Conservation (phyloP, 23 tunicate genomes). For the Halocynthia aurantium region DNA sequence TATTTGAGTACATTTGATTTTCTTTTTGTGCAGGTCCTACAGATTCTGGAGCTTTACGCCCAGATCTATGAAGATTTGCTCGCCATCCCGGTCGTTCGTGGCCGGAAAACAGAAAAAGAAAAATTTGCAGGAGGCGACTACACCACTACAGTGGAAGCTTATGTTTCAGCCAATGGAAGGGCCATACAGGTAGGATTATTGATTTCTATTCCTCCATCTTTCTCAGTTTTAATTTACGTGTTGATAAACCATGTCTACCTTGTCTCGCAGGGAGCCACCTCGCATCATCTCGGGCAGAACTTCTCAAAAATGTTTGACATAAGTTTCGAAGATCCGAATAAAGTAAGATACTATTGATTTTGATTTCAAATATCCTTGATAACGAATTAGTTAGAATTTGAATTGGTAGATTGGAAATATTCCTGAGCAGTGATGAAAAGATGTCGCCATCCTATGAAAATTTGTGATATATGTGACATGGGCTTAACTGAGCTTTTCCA, state of each 20-base stretch:
- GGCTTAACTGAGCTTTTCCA: conserved; percentile 14
- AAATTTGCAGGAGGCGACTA: conserved; percentile 99
- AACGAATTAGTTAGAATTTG: background rate
- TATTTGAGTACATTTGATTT: too few relatives aligned
- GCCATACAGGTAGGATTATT: conserved; percentile 59
- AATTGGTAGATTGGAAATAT: background rate
- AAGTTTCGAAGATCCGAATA: conserved; percentile 83
- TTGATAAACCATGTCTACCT: background rate
- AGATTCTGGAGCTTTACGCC: conserved; percentile 82
- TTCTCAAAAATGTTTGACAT: conserved; percentile 98
- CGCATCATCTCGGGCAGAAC: conserved; percentile 97
- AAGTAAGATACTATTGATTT: conserved; percentile 19
- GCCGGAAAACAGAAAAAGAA: conserved; percentile 88
- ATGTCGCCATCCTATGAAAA: conserved; percentile 13
- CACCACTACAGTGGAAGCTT: conserved; percentile 96
- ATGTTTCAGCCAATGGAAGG: conserved; percentile 79
- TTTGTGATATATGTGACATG: conserved; percentile 6
- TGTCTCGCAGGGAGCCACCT: conserved; percentile 71
- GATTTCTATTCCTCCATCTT: background rate
- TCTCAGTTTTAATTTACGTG: too few relatives aligned
- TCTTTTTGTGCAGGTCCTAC: conserved; percentile 36
- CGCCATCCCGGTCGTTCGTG: conserved; percentile 92
- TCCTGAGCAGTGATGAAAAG: conserved; percentile 5
- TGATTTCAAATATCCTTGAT: background rate
- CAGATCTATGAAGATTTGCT: conserved; percentile 84